Conservation (phyloP, 2,113 vertebrate genomes). For the Shinisaurus crocodilurus region DNA sequence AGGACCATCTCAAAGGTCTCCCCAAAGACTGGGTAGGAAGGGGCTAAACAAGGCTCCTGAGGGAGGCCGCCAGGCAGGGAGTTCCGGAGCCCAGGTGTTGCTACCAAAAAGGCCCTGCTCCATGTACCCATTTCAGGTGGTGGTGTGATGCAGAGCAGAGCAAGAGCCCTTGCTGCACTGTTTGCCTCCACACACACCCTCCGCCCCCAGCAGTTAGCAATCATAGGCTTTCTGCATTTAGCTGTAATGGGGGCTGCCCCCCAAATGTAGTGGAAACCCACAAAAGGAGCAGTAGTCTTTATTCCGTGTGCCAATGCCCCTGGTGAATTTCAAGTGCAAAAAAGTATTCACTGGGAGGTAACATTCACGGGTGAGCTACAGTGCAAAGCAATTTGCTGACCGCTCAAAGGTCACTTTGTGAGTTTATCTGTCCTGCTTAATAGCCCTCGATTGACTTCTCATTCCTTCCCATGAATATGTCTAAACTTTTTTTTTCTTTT, state of each 20-base stretch:
- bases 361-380: neutral
- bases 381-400: neutral
- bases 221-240: neutral
- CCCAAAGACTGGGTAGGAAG: neutral
- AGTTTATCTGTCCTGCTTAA: neutral
- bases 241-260: neutral
- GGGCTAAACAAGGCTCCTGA: too few relatives aligned
- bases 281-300: too few relatives aligned
- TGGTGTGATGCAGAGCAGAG: neutral
- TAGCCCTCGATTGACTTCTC: neutral
- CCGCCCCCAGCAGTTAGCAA: neutral
- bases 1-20: neutral
- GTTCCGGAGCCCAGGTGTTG: neutral
- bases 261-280: neutral
- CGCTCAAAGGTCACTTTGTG: too few relatives aligned
- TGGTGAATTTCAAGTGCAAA: neutral
- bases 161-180: too few relatives aligned
- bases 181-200: neutral
- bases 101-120: neutral
- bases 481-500: neutral
- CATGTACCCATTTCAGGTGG: neutral
- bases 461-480: too few relatives aligned
- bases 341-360: neutral
- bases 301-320: too few relatives aligned
- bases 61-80: too few relatives aligned